Percentiles rank a stretch among this genome's conserved stretches.
These are phyloP conservation scores for Podocnemis expansa DNA, from an alignment of 2,113 vertebrate species.

Conservation along the genomic window DNA sequence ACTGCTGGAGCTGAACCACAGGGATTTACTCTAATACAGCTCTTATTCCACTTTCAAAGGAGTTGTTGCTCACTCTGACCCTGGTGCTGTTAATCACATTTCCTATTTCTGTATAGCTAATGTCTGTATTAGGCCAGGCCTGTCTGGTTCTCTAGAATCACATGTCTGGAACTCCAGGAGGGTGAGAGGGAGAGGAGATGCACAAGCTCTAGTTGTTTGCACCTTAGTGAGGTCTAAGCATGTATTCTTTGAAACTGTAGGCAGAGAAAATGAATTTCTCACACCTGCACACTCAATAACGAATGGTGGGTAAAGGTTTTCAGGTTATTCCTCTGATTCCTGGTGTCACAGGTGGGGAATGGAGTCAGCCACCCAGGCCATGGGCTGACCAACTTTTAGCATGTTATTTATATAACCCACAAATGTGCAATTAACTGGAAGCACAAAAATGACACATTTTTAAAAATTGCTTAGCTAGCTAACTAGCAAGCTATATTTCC, in stretches of 20 bases:
- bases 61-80: background rate
- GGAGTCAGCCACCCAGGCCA: too few species aligned
- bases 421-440: too few species aligned
- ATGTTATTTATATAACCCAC: too few species aligned
- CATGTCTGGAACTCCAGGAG: accelerated
- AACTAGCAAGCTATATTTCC: too few species aligned
- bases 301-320: background rate
- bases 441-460: too few species aligned
- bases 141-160: background rate
- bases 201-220: background rate
- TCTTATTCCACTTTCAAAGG: background rate
- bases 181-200: too few species aligned
- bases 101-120: background rate
- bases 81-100: background rate
- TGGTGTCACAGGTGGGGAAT: too few species aligned
- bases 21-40: background rate
- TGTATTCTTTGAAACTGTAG: background rate
- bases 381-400: too few species aligned
- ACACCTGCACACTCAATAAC: background rate
- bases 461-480: too few species aligned
- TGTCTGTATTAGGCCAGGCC: background rate
- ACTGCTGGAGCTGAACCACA: background rate
- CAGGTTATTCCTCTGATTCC: background rate
- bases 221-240: background rate
- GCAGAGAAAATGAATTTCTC: background rate